phyloP scores from a whole-genome alignment of 2,888 invertebrate genomes.

The Drosophila longiperda region DNA sequence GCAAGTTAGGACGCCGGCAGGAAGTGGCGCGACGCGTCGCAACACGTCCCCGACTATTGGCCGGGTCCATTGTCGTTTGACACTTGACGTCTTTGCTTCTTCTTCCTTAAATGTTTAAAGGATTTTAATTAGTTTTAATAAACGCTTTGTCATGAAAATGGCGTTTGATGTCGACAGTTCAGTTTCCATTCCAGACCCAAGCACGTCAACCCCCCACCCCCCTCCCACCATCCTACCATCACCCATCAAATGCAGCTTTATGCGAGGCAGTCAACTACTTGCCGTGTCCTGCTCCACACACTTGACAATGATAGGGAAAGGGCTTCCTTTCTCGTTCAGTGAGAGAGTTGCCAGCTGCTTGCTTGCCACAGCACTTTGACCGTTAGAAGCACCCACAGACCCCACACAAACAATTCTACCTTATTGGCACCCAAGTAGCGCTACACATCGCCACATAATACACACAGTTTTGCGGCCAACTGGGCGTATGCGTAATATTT shows the following conservation, averaged over 20 bases:
- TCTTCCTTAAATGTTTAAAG: constrained; percentile 79
- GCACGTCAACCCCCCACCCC: background rate
- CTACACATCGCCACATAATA: constrained; percentile 50
- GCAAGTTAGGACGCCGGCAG: constrained; percentile 5
- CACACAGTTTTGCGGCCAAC: constrained; percentile 54
- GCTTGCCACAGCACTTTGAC: constrained; percentile 35
- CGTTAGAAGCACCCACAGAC: background rate
- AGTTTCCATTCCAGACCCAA: constrained; percentile 38
- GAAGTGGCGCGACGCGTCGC: background rate
- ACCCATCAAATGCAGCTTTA: constrained; percentile 1
- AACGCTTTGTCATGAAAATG: constrained; percentile 58
- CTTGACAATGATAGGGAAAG: constrained; percentile 72
- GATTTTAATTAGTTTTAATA: constrained; percentile 80
- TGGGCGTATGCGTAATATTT: constrained; percentile 65
- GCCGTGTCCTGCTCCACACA: constrained; percentile 4
- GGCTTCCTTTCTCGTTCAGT: constrained; percentile 53
- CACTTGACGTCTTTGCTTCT: constrained; percentile 69
- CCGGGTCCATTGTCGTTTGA: constrained; percentile 50
- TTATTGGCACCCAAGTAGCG: background rate
- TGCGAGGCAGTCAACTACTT: background rate
- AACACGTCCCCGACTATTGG: constrained; percentile 12
- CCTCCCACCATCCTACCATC: background rate
- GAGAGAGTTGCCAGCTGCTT: constrained; percentile 72
- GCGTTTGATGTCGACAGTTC: constrained; percentile 63
- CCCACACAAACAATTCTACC: background rate